Evolutionary conservation across 2,888 invertebrate species (phyloP), one percentile per base, ranked within the genome.

Genomic region (Ophioninae sp.): DNA sequence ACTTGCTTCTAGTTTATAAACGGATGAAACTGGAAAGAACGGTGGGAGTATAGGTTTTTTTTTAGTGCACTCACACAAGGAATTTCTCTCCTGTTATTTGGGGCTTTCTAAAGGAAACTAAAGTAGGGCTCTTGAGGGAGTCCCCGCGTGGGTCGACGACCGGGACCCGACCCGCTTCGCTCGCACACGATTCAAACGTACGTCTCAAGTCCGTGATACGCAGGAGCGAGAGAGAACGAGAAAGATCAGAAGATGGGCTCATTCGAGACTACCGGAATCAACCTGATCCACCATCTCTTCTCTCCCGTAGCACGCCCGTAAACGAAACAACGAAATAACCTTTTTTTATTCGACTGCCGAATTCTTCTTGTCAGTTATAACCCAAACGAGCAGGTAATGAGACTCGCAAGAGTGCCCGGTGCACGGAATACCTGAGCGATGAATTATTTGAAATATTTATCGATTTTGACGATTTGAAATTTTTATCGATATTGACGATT

Each of bases 61-160:
- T 73, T 22, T 5, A 22, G 67, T 67, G n/a, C 22, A 61, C 22
- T 30, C 51, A 30, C 64, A 6, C 51, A 23, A 20, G 68, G 71
- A 61, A 41, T 78, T 61, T 59, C 64, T 64, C 59, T 69, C 51
- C 76, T 79, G 63, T 81, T 80, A 67, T 76, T 58, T 75, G 79
- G 79, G 82, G 78, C 65, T 82, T 80, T 73, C 83, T 83, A 85
- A 84, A 83, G 72, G 77, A 64, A 85, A 80, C 80, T 87, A 88
- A 87, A 88, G 89, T 89, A 89, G 89, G 89, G 89, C 89, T 88
- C 89, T 88, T 86, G 84, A 86, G 87, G 85, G 86, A 86, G 82
- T 84, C 86, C 65, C 56, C 61, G 87, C 85, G 82, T 86, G 86
- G 89, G 89, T 89, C 89, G 87, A 88, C 85, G 89, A 89, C 88